Evolutionary conservation across 2,888 invertebrate genomes (phyloP).

Genomic region (Toxonevra muliebris): DNA sequence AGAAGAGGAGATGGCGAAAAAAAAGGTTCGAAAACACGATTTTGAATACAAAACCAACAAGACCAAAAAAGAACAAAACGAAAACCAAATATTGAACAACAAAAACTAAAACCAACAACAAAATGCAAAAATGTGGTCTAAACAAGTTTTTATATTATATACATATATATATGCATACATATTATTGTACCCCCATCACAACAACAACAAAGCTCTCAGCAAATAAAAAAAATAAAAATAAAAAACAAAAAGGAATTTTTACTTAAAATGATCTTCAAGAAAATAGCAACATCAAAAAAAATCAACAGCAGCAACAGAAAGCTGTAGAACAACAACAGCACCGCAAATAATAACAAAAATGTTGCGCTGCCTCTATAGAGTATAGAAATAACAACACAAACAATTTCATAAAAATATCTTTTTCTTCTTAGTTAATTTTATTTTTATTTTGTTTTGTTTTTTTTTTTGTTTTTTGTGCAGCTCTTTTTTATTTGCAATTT

Average conservation of each 20-base stretch:
- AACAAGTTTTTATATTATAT: constrained; percentile 20
- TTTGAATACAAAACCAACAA: no score
- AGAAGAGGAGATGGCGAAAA: no score
- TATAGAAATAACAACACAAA: neutral
- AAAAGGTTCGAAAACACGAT: no score
- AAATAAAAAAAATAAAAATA: neutral
- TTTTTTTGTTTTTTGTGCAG: neutral
- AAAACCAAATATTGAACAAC: no score
- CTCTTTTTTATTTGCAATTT: neutral
- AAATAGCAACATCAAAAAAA: neutral
- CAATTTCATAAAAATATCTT: neutral
- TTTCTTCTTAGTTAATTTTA: neutral
- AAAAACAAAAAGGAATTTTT: constrained; percentile 16
- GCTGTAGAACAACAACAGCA: neutral
- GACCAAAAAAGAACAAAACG: no score
- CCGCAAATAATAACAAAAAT: constrained; percentile 13
- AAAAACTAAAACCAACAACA: constrained; percentile 22
- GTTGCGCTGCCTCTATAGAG: constrained; percentile 1
- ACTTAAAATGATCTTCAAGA: constrained; percentile 9
- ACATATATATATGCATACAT: constrained; percentile 26
- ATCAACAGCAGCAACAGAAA: no score
- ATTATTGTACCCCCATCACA: neutral
- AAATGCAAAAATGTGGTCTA: constrained; percentile 37
- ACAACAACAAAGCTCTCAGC: neutral
- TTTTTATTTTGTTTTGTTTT: neutral